Evolutionary conservation across 2,888 invertebrate species (phyloP).

Genomic region (Caenorhabditis sp.): DNA sequence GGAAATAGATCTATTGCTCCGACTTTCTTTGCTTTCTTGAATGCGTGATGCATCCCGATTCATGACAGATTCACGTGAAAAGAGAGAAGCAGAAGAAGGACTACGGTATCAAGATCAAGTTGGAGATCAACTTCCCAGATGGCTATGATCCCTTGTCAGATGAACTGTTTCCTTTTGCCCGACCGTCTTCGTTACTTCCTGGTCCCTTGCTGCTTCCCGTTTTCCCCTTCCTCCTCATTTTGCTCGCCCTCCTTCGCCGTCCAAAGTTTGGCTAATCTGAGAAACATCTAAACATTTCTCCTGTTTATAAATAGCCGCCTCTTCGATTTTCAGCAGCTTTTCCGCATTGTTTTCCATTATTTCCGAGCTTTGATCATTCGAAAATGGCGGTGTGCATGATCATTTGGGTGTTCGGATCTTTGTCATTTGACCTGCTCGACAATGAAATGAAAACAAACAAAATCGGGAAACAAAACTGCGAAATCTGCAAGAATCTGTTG

Average conservation of each 20-base stretch:
- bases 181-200: background rate
- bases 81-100: background rate
- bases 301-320: slow-evolving; percentile 4
- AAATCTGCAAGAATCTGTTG: background rate
- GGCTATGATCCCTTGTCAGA: background rate
- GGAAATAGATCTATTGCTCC: too few relatives aligned
- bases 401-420: background rate
- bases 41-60: slow-evolving; percentile 28
- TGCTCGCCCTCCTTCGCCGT: slow-evolving; percentile 11
- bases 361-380: background rate
- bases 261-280: slow-evolving; percentile 54
- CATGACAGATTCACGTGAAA: background rate
- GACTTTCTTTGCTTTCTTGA: background rate
- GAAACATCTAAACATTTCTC: slow-evolving; percentile 34
- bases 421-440: background rate
- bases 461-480: background rate
- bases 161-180: too few relatives aligned
- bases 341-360: background rate
- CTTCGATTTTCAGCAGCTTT: background rate
- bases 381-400: too few relatives aligned
- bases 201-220: slow-evolving; percentile 4
- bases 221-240: slow-evolving; percentile 7
- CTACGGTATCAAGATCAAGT: slow-evolving; percentile 1
- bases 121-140: background rate
- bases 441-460: background rate